Percentiles rank a stretch among this genome's conserved stretches.
These are phyloP conservation scores for Marasmarcha lunaedactyla DNA, from an alignment of 2,888 invertebrate genomes.

Conservation along the genomic window DNA sequence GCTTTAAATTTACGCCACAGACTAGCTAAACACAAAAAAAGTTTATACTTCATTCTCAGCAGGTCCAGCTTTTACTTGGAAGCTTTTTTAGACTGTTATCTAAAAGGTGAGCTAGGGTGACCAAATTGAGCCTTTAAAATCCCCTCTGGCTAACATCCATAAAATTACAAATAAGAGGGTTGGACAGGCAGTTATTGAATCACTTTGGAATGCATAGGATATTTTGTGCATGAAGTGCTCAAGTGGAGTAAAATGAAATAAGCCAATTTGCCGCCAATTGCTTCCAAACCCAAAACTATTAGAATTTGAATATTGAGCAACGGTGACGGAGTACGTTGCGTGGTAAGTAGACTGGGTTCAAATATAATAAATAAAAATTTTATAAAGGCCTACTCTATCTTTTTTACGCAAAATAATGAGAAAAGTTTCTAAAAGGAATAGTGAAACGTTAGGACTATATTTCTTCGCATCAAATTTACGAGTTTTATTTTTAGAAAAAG, in stretches of 20 bases:
- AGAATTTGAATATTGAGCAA: constrained; percentile 10
- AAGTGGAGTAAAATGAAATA: constrained; percentile 20
- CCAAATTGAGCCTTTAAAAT: constrained; percentile 29
- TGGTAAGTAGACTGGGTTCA: too few species aligned
- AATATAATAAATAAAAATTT: too few species aligned
- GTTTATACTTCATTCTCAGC: too few species aligned
- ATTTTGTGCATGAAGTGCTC: constrained; percentile 28
- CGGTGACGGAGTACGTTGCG: constrained; percentile 3
- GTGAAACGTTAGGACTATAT: too few species aligned
- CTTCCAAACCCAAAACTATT: constrained; percentile 5
- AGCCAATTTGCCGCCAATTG: constrained; percentile 31
- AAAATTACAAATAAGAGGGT: constrained; percentile 41
- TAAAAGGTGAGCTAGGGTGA: constrained; percentile 17
- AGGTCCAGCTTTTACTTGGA: too few species aligned
- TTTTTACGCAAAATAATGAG: too few species aligned
- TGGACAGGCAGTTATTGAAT: constrained; percentile 44
- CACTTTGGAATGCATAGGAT: constrained; percentile 51
- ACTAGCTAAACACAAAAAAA: constrained; percentile 4
- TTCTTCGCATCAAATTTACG: too few species aligned
- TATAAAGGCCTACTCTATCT: too few species aligned
- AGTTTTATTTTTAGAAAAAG: too few species aligned
- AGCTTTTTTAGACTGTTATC: too few species aligned
- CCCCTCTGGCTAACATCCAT: constrained; percentile 34
- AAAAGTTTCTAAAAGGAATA: too few species aligned
- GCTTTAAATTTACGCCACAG: constrained; percentile 17